Evolutionary conservation across 2,113 vertebrate genomes (phyloP).

Genomic region (Seriola dumerili): DNA sequence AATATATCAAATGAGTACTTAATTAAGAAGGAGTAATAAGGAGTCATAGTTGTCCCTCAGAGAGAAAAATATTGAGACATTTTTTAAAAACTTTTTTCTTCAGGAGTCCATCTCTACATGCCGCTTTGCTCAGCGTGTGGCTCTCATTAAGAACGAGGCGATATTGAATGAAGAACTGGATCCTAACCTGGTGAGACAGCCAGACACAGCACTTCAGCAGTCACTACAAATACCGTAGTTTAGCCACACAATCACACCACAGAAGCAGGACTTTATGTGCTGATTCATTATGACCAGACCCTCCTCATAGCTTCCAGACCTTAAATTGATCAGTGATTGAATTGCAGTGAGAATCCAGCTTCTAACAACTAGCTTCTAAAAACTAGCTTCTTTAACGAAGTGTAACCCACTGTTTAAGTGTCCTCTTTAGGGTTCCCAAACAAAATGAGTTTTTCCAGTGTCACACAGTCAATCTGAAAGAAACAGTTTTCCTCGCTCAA

Average conservation of each 20-base stretch:
- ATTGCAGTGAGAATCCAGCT: slow-evolving; percentile 27
- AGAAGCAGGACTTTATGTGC: slow-evolving; percentile 39
- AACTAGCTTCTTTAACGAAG: slow-evolving; percentile 44
- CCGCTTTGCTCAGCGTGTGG: slow-evolving; percentile 96
- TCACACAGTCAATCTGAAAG: slow-evolving; percentile 28
- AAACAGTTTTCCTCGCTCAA: slow-evolving; percentile 36
- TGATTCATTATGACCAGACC: slow-evolving; percentile 41
- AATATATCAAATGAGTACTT: neutral
- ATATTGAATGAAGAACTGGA: slow-evolving; percentile 96
- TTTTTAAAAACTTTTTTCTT: neutral
- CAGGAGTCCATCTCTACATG: slow-evolving; percentile 98
- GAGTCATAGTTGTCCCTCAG: neutral
- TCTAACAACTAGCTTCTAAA: too few species aligned
- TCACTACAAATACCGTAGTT: slow-evolving; percentile 35
- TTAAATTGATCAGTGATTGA: slow-evolving; percentile 56
- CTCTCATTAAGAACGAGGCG: slow-evolving; percentile 95
- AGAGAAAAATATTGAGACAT: neutral
- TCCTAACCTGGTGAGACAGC: slow-evolving; percentile 89
- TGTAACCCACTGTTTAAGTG: slow-evolving; percentile 53
- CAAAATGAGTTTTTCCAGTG: slow-evolving; percentile 52
- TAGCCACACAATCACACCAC: slow-evolving; percentile 47
- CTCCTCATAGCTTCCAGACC: slow-evolving; percentile 52
- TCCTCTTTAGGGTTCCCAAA: slow-evolving; percentile 46
- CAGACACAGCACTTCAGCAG: slow-evolving; percentile 22
- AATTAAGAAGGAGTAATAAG: too few species aligned